A percentile compares a stretch with the other conserved stretches of the same genome.
Evolutionary conservation across 2,113 vertebrate species (phyloP).

Genomic region (Pyrgilauda ruficollis): DNA sequence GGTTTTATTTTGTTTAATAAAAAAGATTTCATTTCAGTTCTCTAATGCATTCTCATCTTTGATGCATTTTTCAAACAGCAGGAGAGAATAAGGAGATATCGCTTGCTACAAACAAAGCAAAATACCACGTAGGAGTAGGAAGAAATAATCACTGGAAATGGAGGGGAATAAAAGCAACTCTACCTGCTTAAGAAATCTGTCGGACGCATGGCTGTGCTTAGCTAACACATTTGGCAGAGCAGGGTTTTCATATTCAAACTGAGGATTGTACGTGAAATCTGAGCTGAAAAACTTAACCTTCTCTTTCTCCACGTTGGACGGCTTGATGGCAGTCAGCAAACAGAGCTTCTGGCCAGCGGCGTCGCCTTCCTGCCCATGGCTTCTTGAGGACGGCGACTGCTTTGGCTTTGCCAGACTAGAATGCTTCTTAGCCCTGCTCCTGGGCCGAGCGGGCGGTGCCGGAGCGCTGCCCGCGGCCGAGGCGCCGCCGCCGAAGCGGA

Average conservation of each 20-base stretch:
- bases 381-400: slow-evolving; percentile 64
- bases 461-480: slow-evolving; percentile 55
- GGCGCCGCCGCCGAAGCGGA: too few species aligned
- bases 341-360: slow-evolving; percentile 78
- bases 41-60: background rate
- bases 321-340: slow-evolving; percentile 90
- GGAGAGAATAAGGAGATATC: background rate
- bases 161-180: background rate
- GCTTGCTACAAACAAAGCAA: background rate
- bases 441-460: slow-evolving; percentile 56
- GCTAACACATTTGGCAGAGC: slow-evolving; percentile 77
- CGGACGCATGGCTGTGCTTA: slow-evolving; percentile 82
- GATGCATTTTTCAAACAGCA: background rate
- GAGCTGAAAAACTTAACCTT: slow-evolving; percentile 87
- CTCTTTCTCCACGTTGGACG: slow-evolving; percentile 88
- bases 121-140: background rate
- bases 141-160: background rate
- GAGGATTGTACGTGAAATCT: slow-evolving; percentile 87
- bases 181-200: slow-evolving; percentile 88
- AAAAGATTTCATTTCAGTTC: background rate
- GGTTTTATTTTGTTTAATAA: background rate
- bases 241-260: slow-evolving; percentile 89
- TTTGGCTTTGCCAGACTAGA: slow-evolving; percentile 59
- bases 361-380: slow-evolving; percentile 67
- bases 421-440: slow-evolving; percentile 43